These are phyloP conservation scores for Hormaphis cornu DNA, from an alignment of 1,140 invertebrate species.

Conservation along the genomic window DNA sequence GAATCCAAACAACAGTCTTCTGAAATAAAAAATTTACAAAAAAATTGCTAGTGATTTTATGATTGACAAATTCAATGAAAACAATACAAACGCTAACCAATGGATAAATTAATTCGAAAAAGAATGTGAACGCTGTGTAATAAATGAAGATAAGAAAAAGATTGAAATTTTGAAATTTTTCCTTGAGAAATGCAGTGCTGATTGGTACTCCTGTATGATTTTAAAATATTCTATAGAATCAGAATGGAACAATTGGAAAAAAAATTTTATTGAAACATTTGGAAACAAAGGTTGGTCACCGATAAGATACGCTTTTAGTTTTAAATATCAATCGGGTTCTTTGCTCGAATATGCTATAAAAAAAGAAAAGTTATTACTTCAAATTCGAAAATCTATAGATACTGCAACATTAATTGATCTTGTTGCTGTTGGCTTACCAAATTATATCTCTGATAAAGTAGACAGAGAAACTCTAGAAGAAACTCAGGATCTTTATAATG, in stretches of 20 bases:
- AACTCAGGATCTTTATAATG: background rate
- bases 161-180: constrained; percentile 33
- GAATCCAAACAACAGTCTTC: constrained; percentile 2
- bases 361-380: background rate
- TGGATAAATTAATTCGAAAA: constrained; percentile 38
- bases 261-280: background rate
- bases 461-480: background rate
- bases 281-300: background rate
- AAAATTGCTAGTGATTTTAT: constrained; percentile 33
- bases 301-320: background rate
- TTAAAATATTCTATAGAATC: background rate
- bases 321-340: background rate
- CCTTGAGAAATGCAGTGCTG: constrained; percentile 38
- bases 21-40: background rate
- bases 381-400: background rate
- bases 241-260: background rate
- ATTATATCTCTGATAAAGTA: background rate
- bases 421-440: background rate
- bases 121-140: constrained; percentile 38
- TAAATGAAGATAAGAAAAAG: constrained; percentile 32
- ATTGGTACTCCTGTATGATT: constrained; percentile 37
- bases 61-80: constrained; percentile 38
- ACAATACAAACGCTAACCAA: constrained; percentile 37
- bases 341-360: background rate
- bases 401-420: background rate